Evolutionary conservation across 1,140 invertebrate species (phyloP).

Genomic region (Mycetomoellerius zeteki): DNA sequence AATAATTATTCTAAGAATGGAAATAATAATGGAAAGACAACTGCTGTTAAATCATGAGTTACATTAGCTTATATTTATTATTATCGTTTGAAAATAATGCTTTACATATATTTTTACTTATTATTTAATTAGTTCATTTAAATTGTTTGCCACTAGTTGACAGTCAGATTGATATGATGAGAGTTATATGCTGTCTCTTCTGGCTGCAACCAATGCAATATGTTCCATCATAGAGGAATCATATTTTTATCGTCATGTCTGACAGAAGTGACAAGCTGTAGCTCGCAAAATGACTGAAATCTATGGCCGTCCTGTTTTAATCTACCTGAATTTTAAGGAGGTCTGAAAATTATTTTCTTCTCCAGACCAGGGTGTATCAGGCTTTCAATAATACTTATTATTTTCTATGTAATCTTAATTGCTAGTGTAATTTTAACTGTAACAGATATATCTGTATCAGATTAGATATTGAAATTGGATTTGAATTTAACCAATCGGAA

Average conservation of each 20-base stretch:
- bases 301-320: slow-evolving; percentile 78
- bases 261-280: slow-evolving; percentile 46
- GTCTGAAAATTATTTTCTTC: slow-evolving; percentile 79
- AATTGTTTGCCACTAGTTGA: slow-evolving; percentile 79
- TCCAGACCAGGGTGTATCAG: slow-evolving; percentile 85
- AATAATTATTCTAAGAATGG: not conserved
- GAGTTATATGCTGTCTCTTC: slow-evolving; percentile 37
- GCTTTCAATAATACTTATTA: slow-evolving; percentile 24
- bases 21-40: not conserved
- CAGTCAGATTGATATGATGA: slow-evolving; percentile 62
- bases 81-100: not conserved
- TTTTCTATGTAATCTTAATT: slow-evolving; percentile 6
- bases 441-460: too few species aligned
- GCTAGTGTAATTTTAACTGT: not conserved
- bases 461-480: too few species aligned
- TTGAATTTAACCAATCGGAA: too few species aligned
- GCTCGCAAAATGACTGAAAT: slow-evolving; percentile 74
- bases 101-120: not conserved
- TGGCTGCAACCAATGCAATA: slow-evolving; percentile 52
- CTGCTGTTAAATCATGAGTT: not conserved
- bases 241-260: not conserved
- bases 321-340: slow-evolving; percentile 84
- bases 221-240: not conserved
- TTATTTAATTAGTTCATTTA: not conserved
- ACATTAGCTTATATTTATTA: not conserved